Evolutionary conservation across 2,113 vertebrate genomes (phyloP), one percentile per base, ranked within the genome.

Genomic region (Greenwoodochromis staneri): DNA sequence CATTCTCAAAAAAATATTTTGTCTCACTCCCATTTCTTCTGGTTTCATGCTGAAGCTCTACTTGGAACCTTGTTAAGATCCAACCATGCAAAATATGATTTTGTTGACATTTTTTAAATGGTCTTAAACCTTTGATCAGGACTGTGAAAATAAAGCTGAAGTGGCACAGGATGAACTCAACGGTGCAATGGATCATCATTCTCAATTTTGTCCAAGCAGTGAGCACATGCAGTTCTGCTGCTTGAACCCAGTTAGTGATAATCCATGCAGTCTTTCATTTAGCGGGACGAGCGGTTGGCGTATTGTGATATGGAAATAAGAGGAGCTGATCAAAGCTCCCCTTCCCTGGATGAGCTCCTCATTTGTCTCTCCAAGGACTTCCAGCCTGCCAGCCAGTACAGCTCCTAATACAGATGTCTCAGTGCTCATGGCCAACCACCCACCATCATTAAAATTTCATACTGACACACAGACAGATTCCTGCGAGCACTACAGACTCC

Each of bases 301-400:
- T 90, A 87, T 92, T 86, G 93, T 90, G 92, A 93, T 95, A 94
- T 95, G 95, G 94, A 95, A 95, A 95, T 93, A 89, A 88, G 91
- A 92, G 76, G 59, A 92, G 90, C 91, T 94, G 94, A 95, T 96
- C 94, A 95, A 96, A 96, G 94, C 94, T 91, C 92, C 87, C 88
- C 91, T 93, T 90, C 89, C 90, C 91, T 94, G 93, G 94, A 93
- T 90, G 92, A 90, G 89, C 88, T 86, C 90, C 88, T 90, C 95
- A 88, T 94, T 93, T 66, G 87, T 91, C 91, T 94, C 93, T 93
- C 95, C 91, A 80, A 93, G 95, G 94, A 93, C 89, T 87, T 84
- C 53, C 73, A 27, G 87, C 91, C 92, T 93, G 94, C 93, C 92
- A 94, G 90, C 87, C 49, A 63, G 88, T 78, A 87, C 86, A 55